Evolutionary conservation across 2,888 invertebrate genomes (phyloP), one percentile per base, ranked within the genome.

Genomic region (Patella caerulea): DNA sequence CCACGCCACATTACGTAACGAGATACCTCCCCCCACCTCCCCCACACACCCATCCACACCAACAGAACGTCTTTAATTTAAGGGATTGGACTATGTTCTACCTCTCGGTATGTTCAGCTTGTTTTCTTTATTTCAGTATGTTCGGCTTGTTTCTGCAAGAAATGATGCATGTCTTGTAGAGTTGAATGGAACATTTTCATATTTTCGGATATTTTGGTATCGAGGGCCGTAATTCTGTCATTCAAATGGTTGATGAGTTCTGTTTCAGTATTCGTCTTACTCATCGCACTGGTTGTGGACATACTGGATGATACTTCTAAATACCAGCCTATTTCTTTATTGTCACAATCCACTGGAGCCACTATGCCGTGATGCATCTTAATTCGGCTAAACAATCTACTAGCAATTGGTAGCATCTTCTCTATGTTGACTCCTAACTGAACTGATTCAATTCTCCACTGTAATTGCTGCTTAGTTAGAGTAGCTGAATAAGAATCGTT

Each of bases 361-460:
- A 34, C 72, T 71, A 52, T n/a, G n/a, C 78, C 78, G 7, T 75
- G 73, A n/a, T 53, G 55, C 29, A 86, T 76, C 71, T 78, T 82
- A 34, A 80, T 73, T 17, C 80, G 73, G 53, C 82, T 79, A 71
- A 85, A 85, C 24, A 83, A n/a, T 7, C 34, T 74, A 2, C 81
- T 76, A 11, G 82, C 72, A 52, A 70, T 73, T 0, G 88, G 88
- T 15, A 88, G 75, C 17, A 83, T 78, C 69, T 86, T 85, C 78
- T 89, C 89, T 17, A 89, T 85, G 45, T 86, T 84, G 19, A 91
- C 83, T 4, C 90, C 90, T 17, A 91, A 85, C 53, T 86, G 85
- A 1, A 91, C 85, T 7, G 89, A 87, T 65, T 90, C 89, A 4
- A 91, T 87, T 56, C 89, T 81, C 91, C 91, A 91, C 9, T 85